Conservation (phyloP, 2,888 invertebrate genomes). For the Drosophila pegasa region DNA sequence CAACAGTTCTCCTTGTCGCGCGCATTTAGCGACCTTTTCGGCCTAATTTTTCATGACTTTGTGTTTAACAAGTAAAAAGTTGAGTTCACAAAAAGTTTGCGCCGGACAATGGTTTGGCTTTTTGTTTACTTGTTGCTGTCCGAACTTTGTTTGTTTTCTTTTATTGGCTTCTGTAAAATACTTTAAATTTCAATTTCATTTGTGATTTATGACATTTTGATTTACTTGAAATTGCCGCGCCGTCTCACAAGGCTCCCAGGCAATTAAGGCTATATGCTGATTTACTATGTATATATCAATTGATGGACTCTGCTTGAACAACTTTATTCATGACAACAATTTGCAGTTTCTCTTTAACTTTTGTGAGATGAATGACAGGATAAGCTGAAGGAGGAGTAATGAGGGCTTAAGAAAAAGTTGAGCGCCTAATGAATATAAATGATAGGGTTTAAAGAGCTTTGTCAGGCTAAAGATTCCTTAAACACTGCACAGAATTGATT, state of each 20-base stretch:
- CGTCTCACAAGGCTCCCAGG: conserved; percentile 7
- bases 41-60: conserved; percentile 26
- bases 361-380: neutral
- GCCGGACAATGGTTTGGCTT: conserved; percentile 13
- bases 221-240: conserved; percentile 24
- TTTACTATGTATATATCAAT: conserved; percentile 1
- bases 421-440: neutral
- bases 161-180: conserved; percentile 29
- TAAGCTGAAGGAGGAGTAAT: neutral
- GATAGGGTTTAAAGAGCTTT: neutral
- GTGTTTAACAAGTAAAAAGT: conserved; percentile 38
- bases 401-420: neutral
- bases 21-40: conserved; percentile 33
- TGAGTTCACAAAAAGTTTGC: conserved; percentile 10
- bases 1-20: conserved; percentile 24
- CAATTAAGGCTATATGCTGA: conserved; percentile 19
- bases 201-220: conserved; percentile 58
- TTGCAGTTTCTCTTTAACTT: neutral
- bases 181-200: conserved; percentile 36
- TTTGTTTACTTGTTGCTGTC: conserved; percentile 40
- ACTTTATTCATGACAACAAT: neutral
- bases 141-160: conserved; percentile 20
- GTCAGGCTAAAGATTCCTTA: neutral
- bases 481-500: neutral
- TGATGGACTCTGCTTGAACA: conserved; percentile 4